Percentiles rank a stretch among this genome's conserved stretches.
Conservation (phyloP, 2,797 vertebrate genomes). For the Tragopan temminckii region DNA sequence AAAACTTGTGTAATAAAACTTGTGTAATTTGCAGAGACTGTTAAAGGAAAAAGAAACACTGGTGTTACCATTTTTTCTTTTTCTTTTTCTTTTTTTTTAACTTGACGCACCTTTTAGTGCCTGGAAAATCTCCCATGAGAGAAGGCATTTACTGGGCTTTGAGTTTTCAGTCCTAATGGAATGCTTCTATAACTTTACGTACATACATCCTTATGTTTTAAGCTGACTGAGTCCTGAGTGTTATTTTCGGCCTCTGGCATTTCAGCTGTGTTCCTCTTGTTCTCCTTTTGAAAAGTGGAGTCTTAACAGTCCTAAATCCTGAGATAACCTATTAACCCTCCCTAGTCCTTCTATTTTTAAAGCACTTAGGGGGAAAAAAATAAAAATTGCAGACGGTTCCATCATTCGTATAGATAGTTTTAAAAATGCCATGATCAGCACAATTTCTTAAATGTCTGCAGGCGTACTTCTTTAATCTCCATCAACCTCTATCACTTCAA, state of each 20-base stretch:
- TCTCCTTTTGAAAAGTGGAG: neutral
- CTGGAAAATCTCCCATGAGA: neutral
- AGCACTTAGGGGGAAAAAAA: neutral
- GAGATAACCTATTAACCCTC: neutral
- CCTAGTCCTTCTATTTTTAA: neutral
- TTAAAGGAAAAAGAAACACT: neutral
- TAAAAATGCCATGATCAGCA: neutral
- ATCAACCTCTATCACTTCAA: neutral
- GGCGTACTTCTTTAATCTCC: fast-evolving
- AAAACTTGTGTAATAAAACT: neutral
- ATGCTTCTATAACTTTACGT: neutral
- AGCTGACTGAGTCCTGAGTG: neutral
- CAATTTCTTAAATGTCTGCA: neutral
- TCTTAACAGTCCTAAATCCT: neutral
- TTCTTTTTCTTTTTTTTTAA: neutral
- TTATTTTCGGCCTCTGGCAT: neutral
- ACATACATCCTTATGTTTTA: neutral
- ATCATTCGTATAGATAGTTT: neutral
- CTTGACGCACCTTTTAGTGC: neutral
- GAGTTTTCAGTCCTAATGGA: neutral
- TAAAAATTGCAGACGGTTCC: neutral
- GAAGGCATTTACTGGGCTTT: fast-evolving
- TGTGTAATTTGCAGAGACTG: neutral
- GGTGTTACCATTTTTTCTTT: neutral
- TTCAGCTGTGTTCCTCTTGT: neutral